Percentiles rank a stretch among this genome's conserved stretches.
phyloP scores from a whole-genome alignment of 1,140 invertebrate species.

The Dreissena rostriformis region DNA sequence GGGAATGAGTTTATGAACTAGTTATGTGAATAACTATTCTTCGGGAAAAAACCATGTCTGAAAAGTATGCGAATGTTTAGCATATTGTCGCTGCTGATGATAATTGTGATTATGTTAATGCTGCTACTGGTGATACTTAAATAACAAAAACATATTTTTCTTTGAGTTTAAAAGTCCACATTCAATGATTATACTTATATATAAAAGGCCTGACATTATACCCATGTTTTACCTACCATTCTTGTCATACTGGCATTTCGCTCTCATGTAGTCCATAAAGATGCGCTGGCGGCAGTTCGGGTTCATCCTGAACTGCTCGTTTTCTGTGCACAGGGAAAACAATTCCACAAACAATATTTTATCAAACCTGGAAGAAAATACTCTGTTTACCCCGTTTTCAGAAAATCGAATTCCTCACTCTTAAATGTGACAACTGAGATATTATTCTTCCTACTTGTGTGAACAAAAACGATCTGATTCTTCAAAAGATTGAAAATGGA shows the following conservation, averaged over 20 bases:
- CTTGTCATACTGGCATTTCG: conserved; percentile 51
- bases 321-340: conserved; percentile 16
- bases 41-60: neutral
- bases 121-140: neutral
- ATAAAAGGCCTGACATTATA: neutral
- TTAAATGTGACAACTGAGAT: too few relatives aligned
- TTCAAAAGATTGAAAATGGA: too few relatives aligned
- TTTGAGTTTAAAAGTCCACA: neutral
- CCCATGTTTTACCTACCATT: conserved; percentile 15
- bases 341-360: too few relatives aligned
- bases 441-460: too few relatives aligned
- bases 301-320: conserved; percentile 37
- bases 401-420: too few relatives aligned
- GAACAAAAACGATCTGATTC: too few relatives aligned
- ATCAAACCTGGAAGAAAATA: too few relatives aligned
- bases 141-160: neutral
- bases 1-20: too few relatives aligned
- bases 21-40: too few relatives aligned
- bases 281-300: conserved; percentile 44
- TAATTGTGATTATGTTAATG: neutral
- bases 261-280: conserved; percentile 41
- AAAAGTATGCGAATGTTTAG: neutral
- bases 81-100: neutral
- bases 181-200: neutral
- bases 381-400: too few relatives aligned